Evolutionary conservation across 2,113 vertebrate species (phyloP).

Genomic region (Apeltes quadracus): DNA sequence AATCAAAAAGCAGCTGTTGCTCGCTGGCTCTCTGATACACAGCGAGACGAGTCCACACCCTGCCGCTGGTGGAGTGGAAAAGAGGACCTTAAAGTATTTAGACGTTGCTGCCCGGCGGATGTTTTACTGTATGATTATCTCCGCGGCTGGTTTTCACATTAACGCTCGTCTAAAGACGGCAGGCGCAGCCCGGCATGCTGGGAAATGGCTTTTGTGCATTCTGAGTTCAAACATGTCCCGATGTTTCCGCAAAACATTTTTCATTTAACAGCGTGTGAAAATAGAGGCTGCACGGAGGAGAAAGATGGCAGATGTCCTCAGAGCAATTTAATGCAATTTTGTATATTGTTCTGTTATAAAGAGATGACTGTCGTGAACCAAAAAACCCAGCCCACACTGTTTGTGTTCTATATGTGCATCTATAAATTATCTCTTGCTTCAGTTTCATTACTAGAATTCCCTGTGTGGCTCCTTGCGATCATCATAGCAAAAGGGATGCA

Average conservation of each 20-base stretch:
- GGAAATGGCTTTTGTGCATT: not conserved
- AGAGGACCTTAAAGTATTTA: slow-evolving; percentile 31
- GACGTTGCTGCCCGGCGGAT: slow-evolving; percentile 10
- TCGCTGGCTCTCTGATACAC: slow-evolving; percentile 40
- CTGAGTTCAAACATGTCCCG: slow-evolving; percentile 4
- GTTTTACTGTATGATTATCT: slow-evolving; percentile 29
- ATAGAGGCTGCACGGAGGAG: slow-evolving; percentile 4
- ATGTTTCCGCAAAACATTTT: slow-evolving; percentile 11
- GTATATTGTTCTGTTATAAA: slow-evolving; percentile 3
- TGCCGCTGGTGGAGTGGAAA: slow-evolving; percentile 20
- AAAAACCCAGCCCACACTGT: not conserved
- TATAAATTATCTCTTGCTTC: not conserved
- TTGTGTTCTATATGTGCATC: not conserved
- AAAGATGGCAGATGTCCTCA: not conserved
- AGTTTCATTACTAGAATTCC: not conserved
- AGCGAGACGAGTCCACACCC: slow-evolving; percentile 25
- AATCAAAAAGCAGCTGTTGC: slow-evolving; percentile 38
- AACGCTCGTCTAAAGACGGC: slow-evolving; percentile 16
- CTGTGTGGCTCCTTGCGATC: not conserved
- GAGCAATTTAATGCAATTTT: slow-evolving; percentile 5
- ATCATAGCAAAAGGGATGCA: not conserved
- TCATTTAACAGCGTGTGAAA: slow-evolving; percentile 18
- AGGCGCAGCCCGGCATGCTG: not conserved
- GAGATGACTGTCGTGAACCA: not conserved
- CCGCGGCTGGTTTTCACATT: slow-evolving; percentile 16